Conservation (phyloP, 2,797 vertebrate species). For the Chaetophractus vellerosus region DNA sequence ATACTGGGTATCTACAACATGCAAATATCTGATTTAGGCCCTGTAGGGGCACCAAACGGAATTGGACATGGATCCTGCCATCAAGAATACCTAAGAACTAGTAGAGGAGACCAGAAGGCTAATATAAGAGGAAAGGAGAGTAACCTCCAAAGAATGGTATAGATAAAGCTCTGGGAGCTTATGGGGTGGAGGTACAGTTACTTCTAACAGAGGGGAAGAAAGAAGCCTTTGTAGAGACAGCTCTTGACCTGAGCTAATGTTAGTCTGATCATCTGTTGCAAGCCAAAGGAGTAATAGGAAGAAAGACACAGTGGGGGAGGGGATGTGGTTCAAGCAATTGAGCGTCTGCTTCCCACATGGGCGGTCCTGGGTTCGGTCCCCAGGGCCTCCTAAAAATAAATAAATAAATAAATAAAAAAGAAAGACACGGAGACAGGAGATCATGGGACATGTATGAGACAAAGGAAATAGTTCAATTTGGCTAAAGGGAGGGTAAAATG, state of each 20-base stretch:
- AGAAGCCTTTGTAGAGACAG: neutral
- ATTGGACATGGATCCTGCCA: neutral
- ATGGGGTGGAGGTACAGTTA: neutral
- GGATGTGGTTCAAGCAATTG: too few species aligned
- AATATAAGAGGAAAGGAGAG: neutral
- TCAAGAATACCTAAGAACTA: too few species aligned
- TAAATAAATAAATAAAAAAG: too few species aligned
- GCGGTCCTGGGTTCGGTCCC: too few species aligned
- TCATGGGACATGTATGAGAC: neutral
- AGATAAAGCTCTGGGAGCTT: neutral
- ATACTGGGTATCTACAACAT: neutral
- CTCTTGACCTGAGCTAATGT: neutral
- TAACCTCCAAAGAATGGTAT: neutral
- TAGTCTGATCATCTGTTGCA: too few species aligned
- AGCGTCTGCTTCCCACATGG: too few species aligned
- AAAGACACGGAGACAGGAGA: neutral
- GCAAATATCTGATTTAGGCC: neutral
- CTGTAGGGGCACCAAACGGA: neutral
- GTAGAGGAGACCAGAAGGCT: neutral
- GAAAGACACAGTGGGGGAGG: too few species aligned
- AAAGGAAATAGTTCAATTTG: neutral
- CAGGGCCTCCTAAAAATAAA: too few species aligned
- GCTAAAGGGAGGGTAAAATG: neutral
- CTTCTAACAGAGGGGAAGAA: neutral
- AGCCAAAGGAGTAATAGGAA: neutral